These are phyloP conservation scores for Lissonota sp. DNA, from an alignment of 2,888 invertebrate genomes.

Conservation along the genomic window DNA sequence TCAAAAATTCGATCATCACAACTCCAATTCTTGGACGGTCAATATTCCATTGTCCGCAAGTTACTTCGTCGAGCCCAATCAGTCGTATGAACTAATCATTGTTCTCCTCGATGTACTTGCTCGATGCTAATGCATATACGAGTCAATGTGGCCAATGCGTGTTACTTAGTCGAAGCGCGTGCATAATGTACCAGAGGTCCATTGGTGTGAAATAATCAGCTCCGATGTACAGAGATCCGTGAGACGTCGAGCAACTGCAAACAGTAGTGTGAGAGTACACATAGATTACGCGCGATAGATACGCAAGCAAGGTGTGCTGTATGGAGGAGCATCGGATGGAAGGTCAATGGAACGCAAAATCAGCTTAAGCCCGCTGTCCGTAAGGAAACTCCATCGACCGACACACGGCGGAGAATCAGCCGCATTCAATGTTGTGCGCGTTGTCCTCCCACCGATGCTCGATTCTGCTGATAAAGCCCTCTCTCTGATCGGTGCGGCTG, in stretches of 20 bases:
- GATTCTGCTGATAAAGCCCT: constrained; percentile 30
- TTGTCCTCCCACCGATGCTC: constrained; percentile 27
- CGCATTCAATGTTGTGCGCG: constrained; percentile 7
- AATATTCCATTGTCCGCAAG: not conserved
- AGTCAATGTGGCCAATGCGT: not conserved
- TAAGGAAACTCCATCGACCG: constrained; percentile 50
- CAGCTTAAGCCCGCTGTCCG: constrained; percentile 48
- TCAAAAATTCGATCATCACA: too few relatives aligned
- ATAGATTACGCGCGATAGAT: not conserved
- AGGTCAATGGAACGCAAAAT: constrained; percentile 42
- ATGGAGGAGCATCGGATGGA: constrained; percentile 35
- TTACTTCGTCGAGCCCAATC: not conserved
- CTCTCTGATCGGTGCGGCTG: constrained; percentile 9
- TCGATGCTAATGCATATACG: not conserved
- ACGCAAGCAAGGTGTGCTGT: constrained; percentile 13
- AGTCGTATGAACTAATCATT: not conserved
- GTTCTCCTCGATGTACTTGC: not conserved
- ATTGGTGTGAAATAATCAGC: constrained; percentile 42
- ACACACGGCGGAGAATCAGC: constrained; percentile 45
- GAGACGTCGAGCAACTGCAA: not conserved
- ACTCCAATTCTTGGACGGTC: not conserved
- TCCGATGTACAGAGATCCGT: constrained; percentile 17
- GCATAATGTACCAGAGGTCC: constrained; percentile 13
- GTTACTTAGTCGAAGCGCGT: constrained; percentile 6
- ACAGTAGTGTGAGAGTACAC: not conserved